phyloP scores from a whole-genome alignment of 2,113 vertebrate species.

The Thamnaconus septentrionalis region DNA sequence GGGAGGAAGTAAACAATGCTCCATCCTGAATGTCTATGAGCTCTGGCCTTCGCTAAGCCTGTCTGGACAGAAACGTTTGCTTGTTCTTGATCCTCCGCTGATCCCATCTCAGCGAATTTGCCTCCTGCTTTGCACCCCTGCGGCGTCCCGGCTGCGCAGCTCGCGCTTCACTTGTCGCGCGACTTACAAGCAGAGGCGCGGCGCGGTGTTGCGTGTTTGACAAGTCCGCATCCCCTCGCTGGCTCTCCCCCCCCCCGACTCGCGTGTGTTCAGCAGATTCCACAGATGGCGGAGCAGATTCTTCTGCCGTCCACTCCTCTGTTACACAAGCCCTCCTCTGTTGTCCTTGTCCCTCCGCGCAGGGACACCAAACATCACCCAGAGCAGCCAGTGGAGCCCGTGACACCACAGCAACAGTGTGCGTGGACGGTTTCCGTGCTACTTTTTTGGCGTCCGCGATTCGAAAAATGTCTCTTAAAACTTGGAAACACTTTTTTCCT shows the following conservation, averaged over 20 bases:
- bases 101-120: too few relatives aligned
- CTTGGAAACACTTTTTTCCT: too few relatives aligned
- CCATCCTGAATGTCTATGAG: background rate
- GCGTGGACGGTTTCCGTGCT: too few relatives aligned
- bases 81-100: too few relatives aligned
- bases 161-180: background rate
- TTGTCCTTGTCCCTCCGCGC: too few relatives aligned
- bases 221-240: conserved; percentile 4
- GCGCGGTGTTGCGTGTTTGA: background rate
- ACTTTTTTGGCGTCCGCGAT: too few relatives aligned
- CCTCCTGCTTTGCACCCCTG: background rate
- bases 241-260: conserved; percentile 23
- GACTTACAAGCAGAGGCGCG: background rate
- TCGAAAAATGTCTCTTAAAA: too few relatives aligned
- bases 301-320: conserved; percentile 11
- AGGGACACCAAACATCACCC: too few relatives aligned
- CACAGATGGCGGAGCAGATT: conserved; percentile 63
- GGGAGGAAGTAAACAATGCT: conserved; percentile 13
- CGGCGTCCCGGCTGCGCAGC: background rate
- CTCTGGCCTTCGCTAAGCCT: background rate
- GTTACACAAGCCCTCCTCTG: too few relatives aligned
- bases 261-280: conserved; percentile 70
- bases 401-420: too few relatives aligned
- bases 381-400: too few relatives aligned
- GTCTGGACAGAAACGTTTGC: conserved; percentile 8